Percentiles rank a stretch among this genome's conserved stretches.
phyloP scores from a whole-genome alignment of 1,140 invertebrate genomes.

The Formica exsecta region DNA sequence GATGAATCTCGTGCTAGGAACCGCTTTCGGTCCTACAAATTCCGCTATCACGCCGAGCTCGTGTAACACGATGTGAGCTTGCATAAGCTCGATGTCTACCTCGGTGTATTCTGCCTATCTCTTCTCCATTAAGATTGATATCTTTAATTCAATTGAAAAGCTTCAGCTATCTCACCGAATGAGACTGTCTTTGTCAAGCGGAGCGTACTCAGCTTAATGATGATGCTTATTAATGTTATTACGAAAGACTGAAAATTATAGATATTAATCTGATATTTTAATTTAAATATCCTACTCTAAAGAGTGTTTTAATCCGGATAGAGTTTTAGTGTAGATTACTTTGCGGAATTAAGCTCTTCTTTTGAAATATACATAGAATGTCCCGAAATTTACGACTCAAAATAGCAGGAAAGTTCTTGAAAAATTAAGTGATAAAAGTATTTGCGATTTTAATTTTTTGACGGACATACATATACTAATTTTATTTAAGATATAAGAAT shows the following conservation, averaged over 20 bases:
- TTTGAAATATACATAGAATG: background rate
- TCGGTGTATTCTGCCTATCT: background rate
- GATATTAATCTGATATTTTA: constrained; percentile 26
- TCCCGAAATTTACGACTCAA: too few relatives aligned
- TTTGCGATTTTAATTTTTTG: too few relatives aligned
- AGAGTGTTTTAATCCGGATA: background rate
- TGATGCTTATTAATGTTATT: constrained; percentile 27
- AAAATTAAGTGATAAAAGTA: too few relatives aligned
- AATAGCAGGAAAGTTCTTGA: too few relatives aligned
- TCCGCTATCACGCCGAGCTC: background rate
- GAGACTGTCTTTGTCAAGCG: background rate
- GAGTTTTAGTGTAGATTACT: background rate
- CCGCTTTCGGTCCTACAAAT: background rate
- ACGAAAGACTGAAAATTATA: background rate
- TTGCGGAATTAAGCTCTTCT: background rate
- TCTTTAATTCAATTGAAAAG: constrained; percentile 47
- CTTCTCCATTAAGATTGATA: constrained; percentile 27
- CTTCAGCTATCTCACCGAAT: background rate
- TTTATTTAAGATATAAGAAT: too few relatives aligned
- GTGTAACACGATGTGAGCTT: background rate
- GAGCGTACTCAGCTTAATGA: background rate
- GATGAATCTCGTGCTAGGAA: background rate
- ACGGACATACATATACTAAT: too few relatives aligned
- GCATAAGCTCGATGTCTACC: constrained; percentile 2
- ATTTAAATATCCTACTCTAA: background rate